A percentile compares a stretch with the other conserved stretches of the same genome.
Conservation (phyloP, 2,797 vertebrate genomes). For the Ispidina lecontei region DNA sequence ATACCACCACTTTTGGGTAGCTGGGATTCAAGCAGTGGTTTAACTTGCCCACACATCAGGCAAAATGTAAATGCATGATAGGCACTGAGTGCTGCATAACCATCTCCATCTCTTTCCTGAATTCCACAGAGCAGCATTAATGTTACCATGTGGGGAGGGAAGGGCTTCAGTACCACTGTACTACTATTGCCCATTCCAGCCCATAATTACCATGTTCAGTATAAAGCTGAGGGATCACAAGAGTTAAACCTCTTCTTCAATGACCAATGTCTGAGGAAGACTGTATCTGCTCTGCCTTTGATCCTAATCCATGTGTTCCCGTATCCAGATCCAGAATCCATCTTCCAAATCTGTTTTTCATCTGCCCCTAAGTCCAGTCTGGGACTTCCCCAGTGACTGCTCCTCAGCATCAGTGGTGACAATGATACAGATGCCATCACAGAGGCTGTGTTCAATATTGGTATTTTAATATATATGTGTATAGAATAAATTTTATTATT, state of each 20-base stretch:
- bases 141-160: not conserved
- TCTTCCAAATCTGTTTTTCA: not conserved
- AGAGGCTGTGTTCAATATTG: not conserved
- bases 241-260: not conserved
- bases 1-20: not conserved
- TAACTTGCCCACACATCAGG: not conserved
- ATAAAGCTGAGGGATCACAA: not conserved
- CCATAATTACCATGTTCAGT: not conserved
- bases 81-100: not conserved
- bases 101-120: not conserved
- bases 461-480: too few species aligned
- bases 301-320: not conserved
- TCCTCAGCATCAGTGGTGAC: not conserved
- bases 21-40: not conserved
- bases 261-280: not conserved
- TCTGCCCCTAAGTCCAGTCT: not conserved
- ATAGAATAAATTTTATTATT: too few species aligned
- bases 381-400: not conserved
- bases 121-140: not conserved
- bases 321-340: not conserved
- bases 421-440: not conserved
- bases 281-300: not conserved
- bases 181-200: not conserved
- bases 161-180: not conserved
- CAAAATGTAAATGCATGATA: not conserved